Conservation (phyloP, 2,113 vertebrate genomes). For the Lathamus discolor region DNA sequence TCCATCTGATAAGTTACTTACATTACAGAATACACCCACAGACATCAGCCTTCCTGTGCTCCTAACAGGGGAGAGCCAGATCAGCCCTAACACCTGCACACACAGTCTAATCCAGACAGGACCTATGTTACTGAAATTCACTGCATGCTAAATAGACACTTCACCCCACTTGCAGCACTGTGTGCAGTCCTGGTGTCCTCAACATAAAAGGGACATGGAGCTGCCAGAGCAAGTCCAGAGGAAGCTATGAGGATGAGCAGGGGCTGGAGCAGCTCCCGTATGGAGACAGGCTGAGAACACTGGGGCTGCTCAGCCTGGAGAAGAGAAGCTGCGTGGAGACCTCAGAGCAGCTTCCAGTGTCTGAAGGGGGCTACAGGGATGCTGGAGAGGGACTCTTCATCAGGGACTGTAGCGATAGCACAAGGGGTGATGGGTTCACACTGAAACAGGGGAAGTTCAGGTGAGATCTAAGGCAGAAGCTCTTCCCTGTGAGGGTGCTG, state of each 20-base stretch:
- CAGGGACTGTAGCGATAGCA: no score
- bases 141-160: fast-evolving
- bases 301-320: not conserved
- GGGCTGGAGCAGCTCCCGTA: fast-evolving
- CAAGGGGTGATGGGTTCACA: no score
- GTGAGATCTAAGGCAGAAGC: no score
- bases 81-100: not conserved
- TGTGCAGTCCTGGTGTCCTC: not conserved
- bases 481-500: no score
- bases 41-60: not conserved
- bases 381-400: no score
- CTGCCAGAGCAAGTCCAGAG: not conserved
- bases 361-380: no score
- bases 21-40: not conserved
- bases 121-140: fast-evolving
- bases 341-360: not conserved
- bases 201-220: not conserved
- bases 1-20: not conserved
- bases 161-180: not conserved
- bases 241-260: not conserved
- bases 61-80: no score
- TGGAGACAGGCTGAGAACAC: not conserved
- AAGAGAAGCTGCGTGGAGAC: not conserved
- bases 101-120: fast-evolving
- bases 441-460: no score